Evolutionary conservation across 2,888 invertebrate genomes (phyloP).

Genomic region (Leucophora obtusa): DNA sequence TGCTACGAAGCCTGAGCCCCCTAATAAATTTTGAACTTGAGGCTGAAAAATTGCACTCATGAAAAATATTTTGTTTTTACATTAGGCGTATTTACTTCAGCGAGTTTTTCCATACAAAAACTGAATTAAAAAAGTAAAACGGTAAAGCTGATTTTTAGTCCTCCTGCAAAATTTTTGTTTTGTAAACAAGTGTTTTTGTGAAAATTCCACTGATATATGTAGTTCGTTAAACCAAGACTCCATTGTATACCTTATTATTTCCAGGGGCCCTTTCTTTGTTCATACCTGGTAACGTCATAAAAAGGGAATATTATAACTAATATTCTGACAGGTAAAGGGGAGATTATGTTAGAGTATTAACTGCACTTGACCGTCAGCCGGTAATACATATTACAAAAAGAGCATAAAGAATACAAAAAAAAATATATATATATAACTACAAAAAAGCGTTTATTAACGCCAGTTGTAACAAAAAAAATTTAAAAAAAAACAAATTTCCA

Average conservation of each 20-base stretch:
- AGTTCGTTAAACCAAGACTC: too few relatives aligned
- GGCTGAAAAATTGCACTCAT: too few relatives aligned
- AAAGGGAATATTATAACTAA: background rate
- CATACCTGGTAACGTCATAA: background rate
- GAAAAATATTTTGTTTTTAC: too few relatives aligned
- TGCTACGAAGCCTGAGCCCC: too few relatives aligned
- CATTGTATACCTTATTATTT: background rate
- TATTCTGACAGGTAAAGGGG: constrained; percentile 20
- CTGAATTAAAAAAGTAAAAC: too few relatives aligned
- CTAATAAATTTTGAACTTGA: too few relatives aligned
- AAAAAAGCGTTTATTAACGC: constrained; percentile 30
- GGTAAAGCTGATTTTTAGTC: too few relatives aligned
- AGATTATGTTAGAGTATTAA: constrained; percentile 40
- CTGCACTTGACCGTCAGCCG: constrained; percentile 56
- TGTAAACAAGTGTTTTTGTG: too few relatives aligned
- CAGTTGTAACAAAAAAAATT: constrained; percentile 40
- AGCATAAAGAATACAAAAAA: background rate
- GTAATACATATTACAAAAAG: constrained; percentile 23
- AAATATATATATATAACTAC: background rate
- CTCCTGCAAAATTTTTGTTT: too few relatives aligned
- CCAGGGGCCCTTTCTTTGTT: background rate
- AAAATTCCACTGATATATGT: too few relatives aligned
- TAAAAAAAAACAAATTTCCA: constrained; percentile 16
- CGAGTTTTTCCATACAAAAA: too few relatives aligned
- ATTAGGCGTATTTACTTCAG: too few relatives aligned